Conservation (phyloP, 2,113 vertebrate species). For the Noturus placidus region DNA sequence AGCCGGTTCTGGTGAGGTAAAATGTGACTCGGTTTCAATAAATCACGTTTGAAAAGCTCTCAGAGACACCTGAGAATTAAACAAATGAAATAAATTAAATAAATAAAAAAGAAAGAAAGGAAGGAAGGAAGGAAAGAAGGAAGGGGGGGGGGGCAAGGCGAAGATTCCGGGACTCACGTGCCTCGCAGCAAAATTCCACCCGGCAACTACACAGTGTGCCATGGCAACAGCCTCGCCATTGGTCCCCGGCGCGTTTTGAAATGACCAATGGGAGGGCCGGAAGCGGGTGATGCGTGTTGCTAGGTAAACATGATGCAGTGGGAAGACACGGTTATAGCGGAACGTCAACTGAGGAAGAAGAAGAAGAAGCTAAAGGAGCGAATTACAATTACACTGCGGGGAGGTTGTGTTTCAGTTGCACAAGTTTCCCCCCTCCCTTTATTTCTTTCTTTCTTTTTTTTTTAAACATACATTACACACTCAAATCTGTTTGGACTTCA, state of each 20-base stretch:
- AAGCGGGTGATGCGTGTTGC: constrained; percentile 86
- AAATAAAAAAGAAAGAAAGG: neutral
- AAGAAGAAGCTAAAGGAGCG: constrained; percentile 57
- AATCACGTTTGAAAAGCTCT: constrained; percentile 70
- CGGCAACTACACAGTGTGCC: constrained; percentile 83
- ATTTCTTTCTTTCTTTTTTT: neutral
- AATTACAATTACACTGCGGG: constrained; percentile 68
- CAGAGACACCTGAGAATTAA: constrained; percentile 74
- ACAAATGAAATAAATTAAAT: neutral
- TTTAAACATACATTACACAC: constrained; percentile 43
- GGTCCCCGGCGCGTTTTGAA: constrained; percentile 76
- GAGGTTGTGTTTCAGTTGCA: constrained; percentile 58
- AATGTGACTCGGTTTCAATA: constrained; percentile 66
- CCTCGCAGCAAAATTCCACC: constrained; percentile 85
- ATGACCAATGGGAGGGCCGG: constrained; percentile 82
- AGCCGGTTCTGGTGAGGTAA: constrained; percentile 56
- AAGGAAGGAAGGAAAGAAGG: constrained; percentile 6
- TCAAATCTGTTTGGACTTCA: constrained; percentile 37
- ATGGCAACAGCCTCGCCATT: constrained; percentile 87
- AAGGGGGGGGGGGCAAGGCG: constrained; percentile 55
- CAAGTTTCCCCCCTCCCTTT: constrained; percentile 10
- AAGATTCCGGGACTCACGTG: constrained; percentile 79
- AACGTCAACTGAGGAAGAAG: constrained; percentile 68
- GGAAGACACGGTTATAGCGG: constrained; percentile 80
- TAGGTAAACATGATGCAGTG: constrained; percentile 89